Conservation (phyloP, 2,888 invertebrate genomes). For the Apoda limacodes region DNA sequence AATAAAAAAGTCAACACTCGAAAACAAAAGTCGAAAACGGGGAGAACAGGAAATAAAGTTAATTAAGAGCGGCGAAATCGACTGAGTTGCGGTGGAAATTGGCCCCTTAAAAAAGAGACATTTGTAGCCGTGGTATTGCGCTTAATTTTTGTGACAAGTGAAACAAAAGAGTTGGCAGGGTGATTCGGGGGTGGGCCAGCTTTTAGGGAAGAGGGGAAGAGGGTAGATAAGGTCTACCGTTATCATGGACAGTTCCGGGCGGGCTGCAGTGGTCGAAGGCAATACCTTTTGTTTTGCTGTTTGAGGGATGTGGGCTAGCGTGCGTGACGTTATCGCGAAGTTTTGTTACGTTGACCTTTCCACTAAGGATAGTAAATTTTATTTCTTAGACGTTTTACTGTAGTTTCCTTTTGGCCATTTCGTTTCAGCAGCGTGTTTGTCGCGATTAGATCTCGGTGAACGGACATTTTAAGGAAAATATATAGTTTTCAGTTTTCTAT, state of each 20-base stretch:
- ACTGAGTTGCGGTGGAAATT: conserved; percentile 69
- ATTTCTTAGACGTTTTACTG: conserved; percentile 50
- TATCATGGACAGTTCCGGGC: conserved; percentile 57
- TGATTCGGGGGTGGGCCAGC: conserved; percentile 29
- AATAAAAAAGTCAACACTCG: conserved; percentile 56
- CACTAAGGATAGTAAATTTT: conserved; percentile 59
- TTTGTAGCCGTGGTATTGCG: conserved; percentile 67
- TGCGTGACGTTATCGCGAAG: conserved; percentile 61
- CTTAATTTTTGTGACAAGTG: conserved; percentile 70
- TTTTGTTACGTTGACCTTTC: conserved; percentile 54
- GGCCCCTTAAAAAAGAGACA: conserved; percentile 68
- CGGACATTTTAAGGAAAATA: too few species aligned
- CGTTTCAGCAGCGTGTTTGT: conserved; percentile 32
- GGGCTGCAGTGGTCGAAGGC: conserved; percentile 62
- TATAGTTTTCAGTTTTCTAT: too few species aligned
- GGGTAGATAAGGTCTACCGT: conserved; percentile 60
- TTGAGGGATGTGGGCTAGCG: conserved; percentile 62
- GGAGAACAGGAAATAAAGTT: conserved; percentile 70
- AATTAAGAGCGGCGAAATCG: conserved; percentile 70
- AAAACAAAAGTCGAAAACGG: conserved; percentile 64
- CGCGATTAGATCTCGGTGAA: conserved; percentile 29
- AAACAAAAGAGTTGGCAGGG: conserved; percentile 66
- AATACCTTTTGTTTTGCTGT: conserved; percentile 65
- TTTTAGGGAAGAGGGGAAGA: conserved; percentile 24
- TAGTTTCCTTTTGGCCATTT: conserved; percentile 33